A percentile compares a stretch with the other conserved stretches of the same genome.
These are phyloP conservation scores for Siniperca obscura DNA, from an alignment of 2,797 vertebrate species.

Conservation along the genomic window DNA sequence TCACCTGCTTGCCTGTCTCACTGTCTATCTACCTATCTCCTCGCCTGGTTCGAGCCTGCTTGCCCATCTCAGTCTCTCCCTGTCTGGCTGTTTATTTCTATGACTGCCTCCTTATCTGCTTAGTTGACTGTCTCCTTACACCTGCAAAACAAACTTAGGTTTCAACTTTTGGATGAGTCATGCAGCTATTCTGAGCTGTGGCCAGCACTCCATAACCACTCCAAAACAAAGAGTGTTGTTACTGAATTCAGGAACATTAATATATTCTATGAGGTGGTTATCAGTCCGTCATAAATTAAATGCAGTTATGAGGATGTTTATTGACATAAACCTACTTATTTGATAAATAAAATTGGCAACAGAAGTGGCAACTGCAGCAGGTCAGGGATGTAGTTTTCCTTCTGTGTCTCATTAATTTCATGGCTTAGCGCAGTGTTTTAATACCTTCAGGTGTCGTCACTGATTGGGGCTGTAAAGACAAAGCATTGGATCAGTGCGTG, in stretches of 20 bases:
- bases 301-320: conserved; percentile 66
- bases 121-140: conserved; percentile 21
- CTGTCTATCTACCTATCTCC: conserved; percentile 11
- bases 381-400: conserved; percentile 59
- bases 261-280: conserved; percentile 57
- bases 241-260: conserved; percentile 43
- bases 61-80: conserved; percentile 10
- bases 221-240: conserved; percentile 38
- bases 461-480: conserved; percentile 75
- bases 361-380: conserved; percentile 48
- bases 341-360: conserved; percentile 57
- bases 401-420: conserved; percentile 78
- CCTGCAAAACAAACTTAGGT: conserved; percentile 33
- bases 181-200: conserved; percentile 39
- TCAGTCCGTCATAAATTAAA: conserved; percentile 59
- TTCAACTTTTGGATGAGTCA: conserved; percentile 55
- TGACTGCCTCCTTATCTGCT: conserved; percentile 35
- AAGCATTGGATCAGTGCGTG: conserved; percentile 46
- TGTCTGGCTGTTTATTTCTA: conserved; percentile 39
- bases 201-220: conserved; percentile 21
- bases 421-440: conserved; percentile 64
- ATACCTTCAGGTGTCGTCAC: conserved; percentile 74
- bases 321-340: conserved; percentile 65
- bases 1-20: conserved; percentile 4
- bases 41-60: conserved; percentile 27